Base-by-base conservation (phyloP, 2,888 invertebrate species). In the Endotricha flammealis region DNA sequence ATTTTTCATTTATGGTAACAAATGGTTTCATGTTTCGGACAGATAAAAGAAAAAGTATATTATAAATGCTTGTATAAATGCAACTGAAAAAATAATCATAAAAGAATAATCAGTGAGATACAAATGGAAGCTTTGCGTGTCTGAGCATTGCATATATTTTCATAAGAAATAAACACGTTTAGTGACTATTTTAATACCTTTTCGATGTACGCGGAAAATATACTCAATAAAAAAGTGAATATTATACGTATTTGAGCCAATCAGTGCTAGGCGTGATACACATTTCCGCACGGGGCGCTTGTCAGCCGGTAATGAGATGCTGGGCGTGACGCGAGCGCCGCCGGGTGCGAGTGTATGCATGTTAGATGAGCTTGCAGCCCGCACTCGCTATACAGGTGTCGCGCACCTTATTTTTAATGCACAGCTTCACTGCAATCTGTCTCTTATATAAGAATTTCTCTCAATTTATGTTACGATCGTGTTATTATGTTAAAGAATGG, bases 391-490 rank as follows among this genome's bases (percentile, higher is more conserved):
- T 57, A 64, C 71, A 75, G 72, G 69, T 78, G 72, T 63, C 63
- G 54, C 56, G 48, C 46, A 45, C 54, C 60, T 64, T 64, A 72
- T 71, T 71, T 67, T 70, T 69, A 68, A 75, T 74, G 66, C 62
- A 67, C 52, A 44, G 44, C 57, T 59, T 53, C 52, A 53, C 48
- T 60, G 60, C 62, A 63, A 64, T 64, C 55, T 49, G 41, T 47
- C 23, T 20, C 23, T 28, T 16, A 41, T 36, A 30, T 32, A 25
- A 33, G 28, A 31, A 39, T 40, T 40, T 36, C 14, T 29, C 22
- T 11, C 16, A 32, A 14, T 14, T 11, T 31, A n/a, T 12, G 10
- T 10, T 12, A 12, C 13, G 6, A 22, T 20, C n/a, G 12, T 30
- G 4, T 12, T 20, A 12, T 12, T 20, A 29, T 6, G 12, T 16